Conservation (phyloP, 53 echinoderm and acorn worm species). For the Patiria pectinifera region DNA sequence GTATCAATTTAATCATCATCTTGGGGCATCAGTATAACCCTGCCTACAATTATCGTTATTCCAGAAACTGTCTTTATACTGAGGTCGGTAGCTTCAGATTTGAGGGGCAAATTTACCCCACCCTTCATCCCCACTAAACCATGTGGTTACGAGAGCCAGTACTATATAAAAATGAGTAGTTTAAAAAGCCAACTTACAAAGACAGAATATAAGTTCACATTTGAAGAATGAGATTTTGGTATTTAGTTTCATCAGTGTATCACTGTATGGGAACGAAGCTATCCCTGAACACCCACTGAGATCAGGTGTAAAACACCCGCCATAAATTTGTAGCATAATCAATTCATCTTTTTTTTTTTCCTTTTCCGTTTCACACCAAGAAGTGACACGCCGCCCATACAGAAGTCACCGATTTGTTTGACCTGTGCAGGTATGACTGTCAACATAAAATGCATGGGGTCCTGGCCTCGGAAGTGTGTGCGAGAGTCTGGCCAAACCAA, state of each 20-base stretch:
- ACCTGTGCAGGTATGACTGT: background rate
- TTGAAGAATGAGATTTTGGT: background rate
- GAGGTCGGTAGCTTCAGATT: too few species aligned
- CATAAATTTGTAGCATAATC: background rate
- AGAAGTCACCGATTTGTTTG: background rate
- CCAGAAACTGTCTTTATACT: too few species aligned
- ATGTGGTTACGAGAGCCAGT: too few species aligned
- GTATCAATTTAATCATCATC: too few species aligned
- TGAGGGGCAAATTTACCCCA: too few species aligned
- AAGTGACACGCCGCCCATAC: background rate
- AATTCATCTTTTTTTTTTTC: background rate
- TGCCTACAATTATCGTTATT: too few species aligned
- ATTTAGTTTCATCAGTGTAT: background rate
- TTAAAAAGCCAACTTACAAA: too few species aligned
- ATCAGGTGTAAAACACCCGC: slow-evolving; percentile 3
- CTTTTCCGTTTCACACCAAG: background rate
- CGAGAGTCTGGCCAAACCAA: background rate
- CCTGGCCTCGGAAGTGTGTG: background rate
- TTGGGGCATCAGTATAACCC: too few species aligned
- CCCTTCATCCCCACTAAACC: too few species aligned
- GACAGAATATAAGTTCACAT: background rate
- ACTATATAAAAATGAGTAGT: too few species aligned
- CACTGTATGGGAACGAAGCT: background rate
- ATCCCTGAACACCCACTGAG: slow-evolving; percentile 1
- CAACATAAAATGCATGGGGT: background rate